phyloP scores from a whole-genome alignment of 1,140 invertebrate genomes.

The Euglossa dilemma region DNA sequence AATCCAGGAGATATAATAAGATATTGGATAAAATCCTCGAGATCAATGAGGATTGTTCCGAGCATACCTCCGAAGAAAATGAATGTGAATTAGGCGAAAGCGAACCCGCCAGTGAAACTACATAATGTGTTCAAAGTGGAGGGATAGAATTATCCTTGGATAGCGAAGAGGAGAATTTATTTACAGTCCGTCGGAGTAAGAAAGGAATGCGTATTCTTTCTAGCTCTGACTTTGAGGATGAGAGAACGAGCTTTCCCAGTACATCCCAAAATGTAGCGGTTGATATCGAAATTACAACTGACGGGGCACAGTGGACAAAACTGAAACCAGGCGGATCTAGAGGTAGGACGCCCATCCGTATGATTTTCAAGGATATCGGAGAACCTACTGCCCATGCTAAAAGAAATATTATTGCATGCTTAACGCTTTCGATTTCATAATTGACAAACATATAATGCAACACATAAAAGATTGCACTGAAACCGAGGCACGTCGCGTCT shows the following conservation, averaged over 20 bases:
- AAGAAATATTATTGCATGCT: not conserved
- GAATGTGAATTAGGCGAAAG: conserved; percentile 44
- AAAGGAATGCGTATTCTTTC: conserved; percentile 18
- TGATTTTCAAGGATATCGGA: not conserved
- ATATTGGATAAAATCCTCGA: conserved; percentile 27
- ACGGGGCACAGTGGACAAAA: not conserved
- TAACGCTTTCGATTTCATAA: not conserved
- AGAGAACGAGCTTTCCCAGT: conserved; percentile 35
- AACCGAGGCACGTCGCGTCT: not conserved
- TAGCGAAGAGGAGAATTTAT: conserved; percentile 40
- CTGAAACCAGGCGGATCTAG: not conserved
- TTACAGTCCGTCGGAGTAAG: conserved; percentile 25
- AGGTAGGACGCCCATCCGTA: too few species aligned
- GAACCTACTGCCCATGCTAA: not conserved
- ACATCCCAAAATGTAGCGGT: not conserved
- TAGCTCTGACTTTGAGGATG: conserved; percentile 24
- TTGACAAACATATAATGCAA: not conserved
- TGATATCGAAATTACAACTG: not conserved
- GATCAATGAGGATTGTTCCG: conserved; percentile 40
- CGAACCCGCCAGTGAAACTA: conserved; percentile 24
- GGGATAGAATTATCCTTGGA: conserved; percentile 35
- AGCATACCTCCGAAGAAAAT: conserved; percentile 43
- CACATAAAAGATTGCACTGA: not conserved
- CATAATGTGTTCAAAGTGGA: conserved; percentile 26
- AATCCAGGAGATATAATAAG: conserved; percentile 42